These are phyloP conservation scores for Eulimnadia texana DNA, from an alignment of 1,140 invertebrate species.

Conservation along the genomic window DNA sequence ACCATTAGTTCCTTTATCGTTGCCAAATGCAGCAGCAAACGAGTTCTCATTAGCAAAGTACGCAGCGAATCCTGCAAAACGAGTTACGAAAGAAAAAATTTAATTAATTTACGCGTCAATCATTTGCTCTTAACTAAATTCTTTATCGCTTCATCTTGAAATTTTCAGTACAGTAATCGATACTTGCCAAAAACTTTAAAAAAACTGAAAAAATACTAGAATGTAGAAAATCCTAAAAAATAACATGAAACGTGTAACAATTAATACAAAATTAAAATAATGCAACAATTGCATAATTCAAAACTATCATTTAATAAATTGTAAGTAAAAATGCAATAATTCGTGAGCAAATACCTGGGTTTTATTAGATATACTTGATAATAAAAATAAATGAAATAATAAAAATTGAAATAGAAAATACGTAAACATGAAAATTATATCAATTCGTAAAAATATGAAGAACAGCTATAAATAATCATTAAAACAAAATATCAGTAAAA, in stretches of 20 bases:
- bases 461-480: too few relatives aligned
- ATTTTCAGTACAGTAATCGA: background rate
- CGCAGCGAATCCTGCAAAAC: constrained; percentile 22
- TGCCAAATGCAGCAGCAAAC: constrained; percentile 71
- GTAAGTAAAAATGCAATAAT: constrained; percentile 19
- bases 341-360: constrained; percentile 24
- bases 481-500: constrained; percentile 22
- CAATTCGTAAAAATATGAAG: too few relatives aligned
- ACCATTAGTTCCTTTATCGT: constrained; percentile 11
- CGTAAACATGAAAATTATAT: too few relatives aligned
- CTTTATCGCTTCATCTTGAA: background rate
- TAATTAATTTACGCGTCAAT: too few relatives aligned
- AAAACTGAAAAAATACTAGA: constrained; percentile 30
- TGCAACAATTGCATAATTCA: background rate
- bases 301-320: background rate
- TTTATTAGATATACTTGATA: too few relatives aligned
- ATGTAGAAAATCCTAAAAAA: constrained; percentile 19
- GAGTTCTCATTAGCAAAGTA: constrained; percentile 66
- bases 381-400: background rate
- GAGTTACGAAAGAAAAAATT: background rate
- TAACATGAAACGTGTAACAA: constrained; percentile 1
- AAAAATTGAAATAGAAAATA: too few relatives aligned
- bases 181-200: background rate
- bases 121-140: too few relatives aligned
- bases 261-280: background rate